A percentile compares a stretch with the other conserved stretches of the same genome.
Evolutionary conservation across 1,140 invertebrate genomes (phyloP).

Genomic region (Ptiloglossa arizonensis): DNA sequence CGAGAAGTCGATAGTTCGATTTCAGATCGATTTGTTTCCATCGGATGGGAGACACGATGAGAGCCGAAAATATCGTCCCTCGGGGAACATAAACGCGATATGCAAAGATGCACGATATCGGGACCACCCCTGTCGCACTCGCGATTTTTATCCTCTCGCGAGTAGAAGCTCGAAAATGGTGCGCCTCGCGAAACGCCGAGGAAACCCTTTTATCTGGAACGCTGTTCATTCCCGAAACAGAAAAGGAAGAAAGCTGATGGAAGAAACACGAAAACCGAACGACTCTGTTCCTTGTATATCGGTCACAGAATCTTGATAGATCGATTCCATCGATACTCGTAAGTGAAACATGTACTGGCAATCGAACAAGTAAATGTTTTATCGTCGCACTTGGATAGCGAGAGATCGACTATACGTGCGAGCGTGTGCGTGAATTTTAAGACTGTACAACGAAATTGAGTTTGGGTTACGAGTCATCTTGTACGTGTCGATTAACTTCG

Average conservation of each 20-base stretch:
- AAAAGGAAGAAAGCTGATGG: not conserved
- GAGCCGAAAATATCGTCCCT: not conserved
- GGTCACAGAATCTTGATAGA: slow-evolving; percentile 14
- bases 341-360: too few relatives aligned
- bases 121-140: not conserved
- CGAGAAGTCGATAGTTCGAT: not conserved
- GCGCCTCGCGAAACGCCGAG: not conserved
- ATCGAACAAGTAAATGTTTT: too few relatives aligned
- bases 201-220: slow-evolving; percentile 17
- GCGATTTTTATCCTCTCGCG: slow-evolving; percentile 4
- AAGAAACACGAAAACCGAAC: not conserved
- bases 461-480: too few relatives aligned
- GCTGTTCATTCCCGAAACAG: not conserved
- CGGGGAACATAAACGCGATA: slow-evolving; percentile 1
- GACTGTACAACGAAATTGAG: too few relatives aligned
- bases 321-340: too few relatives aligned
- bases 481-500: too few relatives aligned
- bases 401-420: too few relatives aligned
- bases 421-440: too few relatives aligned
- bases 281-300: slow-evolving; percentile 2
- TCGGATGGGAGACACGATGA: slow-evolving; percentile 2
- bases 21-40: slow-evolving; percentile 30
- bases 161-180: not conserved
- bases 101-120: slow-evolving; percentile 11
- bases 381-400: too few relatives aligned